A percentile compares a stretch with the other conserved stretches of the same genome.
Conservation (phyloP, 1,140 invertebrate species). For the Agrypnia vestita region DNA sequence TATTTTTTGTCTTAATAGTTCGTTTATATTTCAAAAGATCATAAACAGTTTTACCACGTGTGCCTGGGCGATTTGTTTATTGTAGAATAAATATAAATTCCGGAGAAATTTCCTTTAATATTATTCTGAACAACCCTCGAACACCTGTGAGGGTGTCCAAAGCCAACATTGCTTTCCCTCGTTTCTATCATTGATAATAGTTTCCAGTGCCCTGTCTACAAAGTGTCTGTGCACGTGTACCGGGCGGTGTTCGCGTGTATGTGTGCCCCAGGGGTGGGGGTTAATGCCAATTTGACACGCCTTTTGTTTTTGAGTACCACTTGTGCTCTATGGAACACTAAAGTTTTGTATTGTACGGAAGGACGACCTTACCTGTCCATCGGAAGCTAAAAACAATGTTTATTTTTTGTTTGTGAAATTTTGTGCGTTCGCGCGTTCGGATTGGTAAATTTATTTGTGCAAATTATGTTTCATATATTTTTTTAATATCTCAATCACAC, state of each 20-base stretch:
- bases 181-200: conserved; percentile 46
- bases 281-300: conserved; percentile 61
- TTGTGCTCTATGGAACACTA: conserved; percentile 60
- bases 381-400: not conserved
- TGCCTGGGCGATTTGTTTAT: no score
- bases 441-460: not conserved
- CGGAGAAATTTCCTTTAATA: not conserved
- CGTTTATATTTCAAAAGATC: no score
- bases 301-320: conserved; percentile 61
- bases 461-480: not conserved
- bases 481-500: not conserved
- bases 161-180: conserved; percentile 47
- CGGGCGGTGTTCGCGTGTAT: conserved; percentile 8
- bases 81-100: no score
- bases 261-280: conserved; percentile 49
- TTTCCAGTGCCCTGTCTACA: not conserved
- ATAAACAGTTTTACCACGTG: no score
- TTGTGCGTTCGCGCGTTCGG: not conserved
- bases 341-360: conserved; percentile 54
- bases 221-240: not conserved
- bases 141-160: conserved; percentile 51
- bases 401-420: conserved; percentile 30
- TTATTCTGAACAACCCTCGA: conserved; percentile 16
- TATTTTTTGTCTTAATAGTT: no score
- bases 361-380: conserved; percentile 45